Evolutionary conservation across 2,113 vertebrate genomes (phyloP), one percentile per base, ranked within the genome.

Genomic region (Callionymus lyra): DNA sequence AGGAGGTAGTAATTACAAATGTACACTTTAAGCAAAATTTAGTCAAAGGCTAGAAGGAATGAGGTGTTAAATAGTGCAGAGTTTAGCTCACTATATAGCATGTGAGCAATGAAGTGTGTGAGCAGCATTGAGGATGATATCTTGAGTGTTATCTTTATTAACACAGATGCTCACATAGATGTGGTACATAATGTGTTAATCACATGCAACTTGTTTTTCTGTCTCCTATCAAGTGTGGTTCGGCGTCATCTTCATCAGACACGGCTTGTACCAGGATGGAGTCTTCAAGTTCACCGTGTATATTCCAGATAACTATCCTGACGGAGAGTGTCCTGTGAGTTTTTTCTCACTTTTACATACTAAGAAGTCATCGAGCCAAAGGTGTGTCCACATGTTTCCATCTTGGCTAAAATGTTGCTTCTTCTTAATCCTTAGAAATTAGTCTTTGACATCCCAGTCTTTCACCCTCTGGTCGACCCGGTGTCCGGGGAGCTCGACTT

Each of bases 271-370:
- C 78, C 93, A 98, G 71, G 95, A 98, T 31, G 94, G 94, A 0
- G 95, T 99, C 19, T 98, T 99, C 77, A 99, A 96, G 74, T 99
- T 99, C 80, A 97, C 94, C 0, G 92, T 99, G 51, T 96, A 99
- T 79, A 99, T 99, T 76, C 95, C 95, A 57, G 95, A 99, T 70
- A 99, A 99, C 82, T 98, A 98, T 67, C 95, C 95, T 0, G 95
- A 99, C 59, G 95, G 94, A 37, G 94, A 97, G 41, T 96, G 92
- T 71, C 95, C 94, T 14, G 83, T 84, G 56, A 82, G 83, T 80
- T 42, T 8, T 41, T 4, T 21, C 42, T 13, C 16, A 51, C 12
- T 13, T 47, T 11, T 1, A 12, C 34, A 0, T 51, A 21, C 13
- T 45, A 54, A 99, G 94, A 91, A 88, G 68, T 72, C 98, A 73